phyloP scores from a whole-genome alignment of 2,888 invertebrate genomes.

The Ornithoptera alexandrae region DNA sequence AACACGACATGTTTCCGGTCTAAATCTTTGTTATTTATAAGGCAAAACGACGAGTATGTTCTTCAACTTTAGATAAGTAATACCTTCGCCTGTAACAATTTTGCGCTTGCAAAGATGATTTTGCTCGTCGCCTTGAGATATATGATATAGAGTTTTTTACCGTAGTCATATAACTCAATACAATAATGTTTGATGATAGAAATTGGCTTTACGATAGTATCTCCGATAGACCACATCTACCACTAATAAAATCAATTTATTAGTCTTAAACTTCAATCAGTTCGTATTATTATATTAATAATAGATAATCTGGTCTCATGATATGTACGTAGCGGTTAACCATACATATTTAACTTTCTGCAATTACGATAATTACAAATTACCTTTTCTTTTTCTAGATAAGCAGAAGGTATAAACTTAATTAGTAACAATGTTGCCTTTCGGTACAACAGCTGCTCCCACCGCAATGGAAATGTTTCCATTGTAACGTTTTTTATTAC shows the following conservation, averaged over 20 bases:
- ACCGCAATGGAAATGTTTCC: conserved; percentile 17
- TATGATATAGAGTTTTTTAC: too few relatives aligned
- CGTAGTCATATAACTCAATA: too few relatives aligned
- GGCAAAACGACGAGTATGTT: too few relatives aligned
- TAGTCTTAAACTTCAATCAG: background rate
- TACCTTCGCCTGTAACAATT: too few relatives aligned
- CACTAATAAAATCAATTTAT: too few relatives aligned
- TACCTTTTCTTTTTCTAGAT: conserved; percentile 12
- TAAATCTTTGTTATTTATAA: background rate
- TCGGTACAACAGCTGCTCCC: conserved; percentile 17
- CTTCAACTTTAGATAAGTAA: too few relatives aligned
- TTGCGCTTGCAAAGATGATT: too few relatives aligned
- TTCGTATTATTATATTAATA: background rate
- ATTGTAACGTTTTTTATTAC: conserved; percentile 24
- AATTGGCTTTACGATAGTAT: too few relatives aligned
- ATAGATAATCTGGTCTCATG: background rate
- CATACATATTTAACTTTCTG: conserved; percentile 1
- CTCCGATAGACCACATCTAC: too few relatives aligned
- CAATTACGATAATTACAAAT: conserved; percentile 11
- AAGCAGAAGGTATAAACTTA: conserved; percentile 13
- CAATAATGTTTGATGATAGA: too few relatives aligned
- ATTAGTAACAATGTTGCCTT: conserved; percentile 25
- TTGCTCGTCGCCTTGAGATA: too few relatives aligned
- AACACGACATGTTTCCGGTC: background rate
- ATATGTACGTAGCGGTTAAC: background rate